phyloP scores from a whole-genome alignment of 2,797 vertebrate genomes.

The Betta splendens region DNA sequence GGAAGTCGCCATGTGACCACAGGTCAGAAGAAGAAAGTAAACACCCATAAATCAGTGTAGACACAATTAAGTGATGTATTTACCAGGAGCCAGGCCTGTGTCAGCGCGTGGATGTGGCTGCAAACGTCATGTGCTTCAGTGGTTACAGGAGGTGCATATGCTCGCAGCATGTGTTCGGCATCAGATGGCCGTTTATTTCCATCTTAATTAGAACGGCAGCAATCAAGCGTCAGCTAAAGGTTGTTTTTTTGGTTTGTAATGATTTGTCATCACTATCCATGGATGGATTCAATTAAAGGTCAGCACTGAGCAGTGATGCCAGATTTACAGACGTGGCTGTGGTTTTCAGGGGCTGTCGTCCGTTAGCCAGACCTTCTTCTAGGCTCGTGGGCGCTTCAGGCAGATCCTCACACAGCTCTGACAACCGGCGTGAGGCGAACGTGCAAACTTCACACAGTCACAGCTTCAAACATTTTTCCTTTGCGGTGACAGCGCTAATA shows the following conservation, averaged over 20 bases:
- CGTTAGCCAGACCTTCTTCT: neutral
- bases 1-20: neutral
- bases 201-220: constrained; percentile 6
- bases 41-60: too few species aligned
- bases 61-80: too few species aligned
- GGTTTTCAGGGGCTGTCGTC: constrained; percentile 1
- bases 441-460: neutral
- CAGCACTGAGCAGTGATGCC: constrained; percentile 20
- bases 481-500: neutral
- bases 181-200: neutral
- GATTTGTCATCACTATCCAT: constrained; percentile 22
- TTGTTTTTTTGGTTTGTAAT: constrained; percentile 2
- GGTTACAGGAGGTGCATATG: neutral
- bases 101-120: neutral
- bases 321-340: constrained; percentile 20
- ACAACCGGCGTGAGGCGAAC: neutral
- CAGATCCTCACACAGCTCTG: neutral
- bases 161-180: neutral
- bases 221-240: constrained; percentile 7
- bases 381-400: neutral
- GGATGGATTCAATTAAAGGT: constrained; percentile 30
- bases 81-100: neutral
- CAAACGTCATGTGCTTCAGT: neutral
- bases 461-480: neutral
- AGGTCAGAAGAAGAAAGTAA: too few species aligned